phyloP scores from a whole-genome alignment of 2,113 vertebrate species.

The Eudyptes chrysolophus region DNA sequence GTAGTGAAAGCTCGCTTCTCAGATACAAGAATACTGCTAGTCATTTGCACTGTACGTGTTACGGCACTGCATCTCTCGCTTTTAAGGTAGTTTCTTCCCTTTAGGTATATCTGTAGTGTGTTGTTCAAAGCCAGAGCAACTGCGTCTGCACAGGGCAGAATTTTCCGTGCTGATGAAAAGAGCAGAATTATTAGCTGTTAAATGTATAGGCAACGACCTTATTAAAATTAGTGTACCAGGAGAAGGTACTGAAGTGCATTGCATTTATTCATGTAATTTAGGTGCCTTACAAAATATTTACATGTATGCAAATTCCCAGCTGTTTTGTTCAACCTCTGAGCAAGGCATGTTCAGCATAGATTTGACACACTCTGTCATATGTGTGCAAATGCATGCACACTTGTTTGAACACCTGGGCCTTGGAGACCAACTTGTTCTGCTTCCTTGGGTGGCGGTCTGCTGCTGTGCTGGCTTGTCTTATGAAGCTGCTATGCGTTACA shows the following conservation, averaged over 20 bases:
- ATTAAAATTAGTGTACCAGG: background rate
- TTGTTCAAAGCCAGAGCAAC: background rate
- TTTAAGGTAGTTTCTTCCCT: background rate
- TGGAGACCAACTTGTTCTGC: background rate
- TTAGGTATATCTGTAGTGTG: background rate
- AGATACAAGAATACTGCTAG: background rate
- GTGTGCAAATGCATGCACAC: background rate
- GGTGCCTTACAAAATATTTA: background rate
- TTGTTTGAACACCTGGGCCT: background rate
- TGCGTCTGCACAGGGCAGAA: background rate
- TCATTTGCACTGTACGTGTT: background rate
- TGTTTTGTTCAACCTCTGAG: background rate
- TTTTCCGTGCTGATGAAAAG: background rate
- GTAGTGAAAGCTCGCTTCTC: background rate
- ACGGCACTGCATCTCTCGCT: background rate
- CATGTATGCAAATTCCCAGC: background rate
- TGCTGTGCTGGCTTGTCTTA: background rate
- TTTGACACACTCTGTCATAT: accelerated
- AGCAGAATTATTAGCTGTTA: background rate
- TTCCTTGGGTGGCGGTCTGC: background rate
- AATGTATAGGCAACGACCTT: background rate
- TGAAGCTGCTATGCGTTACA: background rate
- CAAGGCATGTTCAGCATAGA: background rate
- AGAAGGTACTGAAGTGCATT: background rate
- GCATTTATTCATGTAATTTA: background rate